Conservation (phyloP, 2,113 vertebrate species). For the Anas platyrhynchos region DNA sequence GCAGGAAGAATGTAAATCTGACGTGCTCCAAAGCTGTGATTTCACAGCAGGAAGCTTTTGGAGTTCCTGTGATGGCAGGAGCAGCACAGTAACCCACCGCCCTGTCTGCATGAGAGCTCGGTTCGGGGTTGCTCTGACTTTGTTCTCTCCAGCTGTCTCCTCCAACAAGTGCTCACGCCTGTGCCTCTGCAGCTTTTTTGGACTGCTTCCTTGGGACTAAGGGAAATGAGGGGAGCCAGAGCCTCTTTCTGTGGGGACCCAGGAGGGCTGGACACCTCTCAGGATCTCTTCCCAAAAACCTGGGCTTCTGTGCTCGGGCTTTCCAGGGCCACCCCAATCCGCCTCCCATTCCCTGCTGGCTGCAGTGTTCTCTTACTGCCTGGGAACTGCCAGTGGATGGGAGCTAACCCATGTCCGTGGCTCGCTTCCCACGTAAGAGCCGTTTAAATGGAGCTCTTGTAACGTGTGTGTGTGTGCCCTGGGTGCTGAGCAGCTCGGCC, state of each 20-base stretch:
- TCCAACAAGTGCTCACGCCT: fast-evolving
- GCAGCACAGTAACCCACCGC: background rate
- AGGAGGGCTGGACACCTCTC: too few species aligned
- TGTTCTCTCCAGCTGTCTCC: too few species aligned
- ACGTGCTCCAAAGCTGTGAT: background rate
- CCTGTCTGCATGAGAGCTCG: fast-evolving
- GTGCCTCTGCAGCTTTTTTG: too few species aligned
- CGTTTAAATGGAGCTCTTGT: background rate
- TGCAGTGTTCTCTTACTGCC: background rate
- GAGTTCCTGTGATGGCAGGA: background rate
- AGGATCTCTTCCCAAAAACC: background rate
- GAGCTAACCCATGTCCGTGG: background rate
- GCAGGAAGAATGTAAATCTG: background rate
- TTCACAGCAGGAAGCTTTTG: background rate
- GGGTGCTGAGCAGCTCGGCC: background rate
- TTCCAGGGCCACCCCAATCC: background rate
- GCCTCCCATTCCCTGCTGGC: fast-evolving
- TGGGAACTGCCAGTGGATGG: background rate
- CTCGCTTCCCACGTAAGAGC: background rate
- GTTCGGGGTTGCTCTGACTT: background rate
- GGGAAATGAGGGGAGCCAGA: background rate
- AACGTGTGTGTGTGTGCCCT: background rate
- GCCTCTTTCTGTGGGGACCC: fast-evolving
- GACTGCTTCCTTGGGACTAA: too few species aligned
- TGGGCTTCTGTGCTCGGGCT: background rate